Evolutionary conservation across 2,113 vertebrate genomes (phyloP).

Genomic region (Euleptes europaea): DNA sequence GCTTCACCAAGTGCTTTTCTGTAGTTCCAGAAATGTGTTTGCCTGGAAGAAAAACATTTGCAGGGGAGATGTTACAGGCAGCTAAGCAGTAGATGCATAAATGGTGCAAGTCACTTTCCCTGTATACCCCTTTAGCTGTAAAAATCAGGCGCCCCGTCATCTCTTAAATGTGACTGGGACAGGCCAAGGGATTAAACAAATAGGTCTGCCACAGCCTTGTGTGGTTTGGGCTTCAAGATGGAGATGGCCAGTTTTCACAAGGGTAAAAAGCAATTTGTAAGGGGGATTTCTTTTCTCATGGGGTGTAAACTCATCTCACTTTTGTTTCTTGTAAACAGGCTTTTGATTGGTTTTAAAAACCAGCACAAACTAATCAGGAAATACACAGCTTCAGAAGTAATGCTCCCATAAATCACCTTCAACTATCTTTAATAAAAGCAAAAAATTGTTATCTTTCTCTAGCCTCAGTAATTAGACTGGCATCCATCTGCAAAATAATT

Average conservation of each 20-base stretch:
- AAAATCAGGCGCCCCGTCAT: not conserved
- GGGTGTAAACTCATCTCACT: not conserved
- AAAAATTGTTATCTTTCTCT: not conserved
- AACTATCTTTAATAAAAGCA: not conserved
- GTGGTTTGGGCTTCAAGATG: not conserved
- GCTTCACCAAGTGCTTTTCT: not conserved
- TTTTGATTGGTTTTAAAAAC: too few relatives aligned
- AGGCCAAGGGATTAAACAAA: not conserved
- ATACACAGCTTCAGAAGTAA: not conserved
- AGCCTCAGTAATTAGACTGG: too few relatives aligned
- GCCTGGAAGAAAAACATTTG: too few relatives aligned
- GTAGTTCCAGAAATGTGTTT: too few relatives aligned
- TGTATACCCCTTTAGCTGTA: not conserved
- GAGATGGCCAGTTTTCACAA: not conserved
- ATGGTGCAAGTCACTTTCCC: too few relatives aligned
- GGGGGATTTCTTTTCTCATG: not conserved
- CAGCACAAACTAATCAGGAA: not conserved
- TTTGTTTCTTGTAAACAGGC: too few relatives aligned
- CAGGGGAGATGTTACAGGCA: too few relatives aligned
- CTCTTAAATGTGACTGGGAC: not conserved
- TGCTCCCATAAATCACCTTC: not conserved
- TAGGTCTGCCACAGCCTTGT: not conserved
- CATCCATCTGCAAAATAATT: too few relatives aligned
- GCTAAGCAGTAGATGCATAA: too few relatives aligned
- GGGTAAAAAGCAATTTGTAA: not conserved